Evolutionary conservation across 1,140 invertebrate genomes (phyloP), one percentile per base, ranked within the genome.

Genomic region (Drosophila lini): DNA sequence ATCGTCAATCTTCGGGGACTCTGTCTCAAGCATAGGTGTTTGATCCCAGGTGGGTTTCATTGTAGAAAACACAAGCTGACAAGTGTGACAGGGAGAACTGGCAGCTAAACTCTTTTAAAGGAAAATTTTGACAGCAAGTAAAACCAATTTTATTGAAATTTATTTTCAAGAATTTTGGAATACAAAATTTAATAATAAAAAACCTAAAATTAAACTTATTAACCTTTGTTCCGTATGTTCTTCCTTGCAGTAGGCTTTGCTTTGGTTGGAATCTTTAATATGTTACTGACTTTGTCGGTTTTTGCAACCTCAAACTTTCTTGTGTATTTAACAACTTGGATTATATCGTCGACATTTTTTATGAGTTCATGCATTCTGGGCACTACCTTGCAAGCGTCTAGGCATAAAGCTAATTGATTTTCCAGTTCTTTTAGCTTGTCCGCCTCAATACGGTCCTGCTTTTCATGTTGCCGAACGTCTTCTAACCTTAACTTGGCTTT

Each of bases 1-100:
- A 25, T 62, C 28, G 36, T 86, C 82, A 9, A 85, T 70, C 40
- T 81, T 65, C 31, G 10, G 25, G 36, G 52, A 44, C 44, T 85
- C 81, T 28, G 68, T 57, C 56, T 78, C 28, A 5, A 34, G 10
- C 22, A 42, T 25, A 3, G 15, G 8, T 6, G 11, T 5, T 15
- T 10, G 8, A 32, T n/a, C 38, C 15, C 58, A 53, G 9, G 13
- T 32, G 15, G 38, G 10, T 15, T 47, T 22, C 32, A 56, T 56
- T 38, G 10, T 63, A 6, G 31, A 44, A 7, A n/a, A 38, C 1
- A 3, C 2, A 36, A 15, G 4, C 4, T 55, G 52, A 55, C 52
- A 55, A n/a, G 8, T n/a, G 1, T 25, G 8, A 10, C 52, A 38
- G 3, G 8, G 52, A 10, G 2, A 55, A 38, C 25, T 28, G 8